Conservation (phyloP, 2,888 invertebrate species). For the Drosophila infuscata region DNA sequence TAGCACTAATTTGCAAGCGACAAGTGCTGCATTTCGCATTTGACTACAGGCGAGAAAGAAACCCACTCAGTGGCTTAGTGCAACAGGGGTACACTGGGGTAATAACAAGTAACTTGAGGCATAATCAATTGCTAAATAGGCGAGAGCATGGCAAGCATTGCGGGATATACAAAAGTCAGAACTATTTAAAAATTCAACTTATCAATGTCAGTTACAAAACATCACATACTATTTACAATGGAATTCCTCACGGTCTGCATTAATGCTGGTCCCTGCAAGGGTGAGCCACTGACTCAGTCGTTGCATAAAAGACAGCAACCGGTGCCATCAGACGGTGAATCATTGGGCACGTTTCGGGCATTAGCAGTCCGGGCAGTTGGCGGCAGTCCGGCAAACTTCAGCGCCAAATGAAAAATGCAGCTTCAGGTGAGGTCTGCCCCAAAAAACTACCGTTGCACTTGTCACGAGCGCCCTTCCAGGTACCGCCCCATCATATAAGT, state of each 20-base stretch:
- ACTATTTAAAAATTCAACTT: slow-evolving; percentile 3
- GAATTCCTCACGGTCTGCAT: neutral
- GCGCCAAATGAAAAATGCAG: slow-evolving; percentile 60
- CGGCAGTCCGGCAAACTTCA: slow-evolving; percentile 53
- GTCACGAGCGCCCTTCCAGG: slow-evolving; percentile 42
- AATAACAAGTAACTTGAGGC: neutral
- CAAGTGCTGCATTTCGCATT: slow-evolving; percentile 52
- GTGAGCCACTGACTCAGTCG: slow-evolving; percentile 32
- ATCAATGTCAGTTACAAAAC: neutral
- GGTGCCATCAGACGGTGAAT: slow-evolving; percentile 18
- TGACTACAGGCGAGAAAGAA: slow-evolving; percentile 5
- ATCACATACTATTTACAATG: neutral
- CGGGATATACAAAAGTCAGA: slow-evolving; percentile 7
- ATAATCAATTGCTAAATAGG: slow-evolving; percentile 27
- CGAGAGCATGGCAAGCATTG: neutral
- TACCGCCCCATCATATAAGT: slow-evolving; percentile 18
- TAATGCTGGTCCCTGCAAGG: neutral
- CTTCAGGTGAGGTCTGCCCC: slow-evolving; percentile 71
- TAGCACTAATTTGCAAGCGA: slow-evolving; percentile 72
- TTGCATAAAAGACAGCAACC: slow-evolving; percentile 15
- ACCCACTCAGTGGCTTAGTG: slow-evolving; percentile 33
- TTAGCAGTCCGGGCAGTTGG: slow-evolving; percentile 55
- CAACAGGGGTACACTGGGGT: neutral
- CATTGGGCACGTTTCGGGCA: slow-evolving; percentile 75
- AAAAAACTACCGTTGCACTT: slow-evolving; percentile 55